phyloP scores from a whole-genome alignment of 2,888 invertebrate species.

The Tromatobia lineatoria region DNA sequence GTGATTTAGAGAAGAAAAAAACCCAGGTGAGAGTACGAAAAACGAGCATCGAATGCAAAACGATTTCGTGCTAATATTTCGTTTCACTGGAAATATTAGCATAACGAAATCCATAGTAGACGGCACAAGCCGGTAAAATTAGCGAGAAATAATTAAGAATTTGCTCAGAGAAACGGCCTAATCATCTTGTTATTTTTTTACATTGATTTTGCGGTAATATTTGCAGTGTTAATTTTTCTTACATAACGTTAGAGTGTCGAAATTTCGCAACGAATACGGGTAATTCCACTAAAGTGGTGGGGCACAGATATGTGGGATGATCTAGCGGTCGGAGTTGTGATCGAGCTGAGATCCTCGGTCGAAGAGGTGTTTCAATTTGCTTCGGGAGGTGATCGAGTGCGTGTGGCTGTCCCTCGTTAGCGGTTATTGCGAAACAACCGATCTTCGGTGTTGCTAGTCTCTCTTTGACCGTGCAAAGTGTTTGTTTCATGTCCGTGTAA shows the following conservation, averaged over 20 bases:
- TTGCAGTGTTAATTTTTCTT: not conserved
- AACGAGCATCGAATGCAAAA: conserved; percentile 4
- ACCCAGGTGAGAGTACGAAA: not conserved
- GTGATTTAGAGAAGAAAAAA: conserved; percentile 21
- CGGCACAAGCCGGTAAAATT: not conserved
- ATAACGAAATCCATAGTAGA: not conserved
- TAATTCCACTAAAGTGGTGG: conserved; percentile 2
- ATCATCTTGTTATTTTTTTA: not conserved
- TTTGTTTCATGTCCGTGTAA: not conserved
- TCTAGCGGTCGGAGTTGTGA: conserved; percentile 18
- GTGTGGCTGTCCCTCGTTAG: not conserved
- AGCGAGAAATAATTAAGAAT: conserved; percentile 1
- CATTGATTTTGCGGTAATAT: not conserved
- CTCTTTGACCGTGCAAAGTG: not conserved
- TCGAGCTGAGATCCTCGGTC: conserved; percentile 18
- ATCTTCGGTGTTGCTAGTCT: not conserved
- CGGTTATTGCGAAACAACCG: conserved; percentile 6
- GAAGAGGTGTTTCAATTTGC: conserved; percentile 49
- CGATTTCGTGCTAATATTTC: not conserved
- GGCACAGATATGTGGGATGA: conserved; percentile 20
- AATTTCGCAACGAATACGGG: conserved; percentile 24
- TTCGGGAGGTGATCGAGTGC: conserved; percentile 49
- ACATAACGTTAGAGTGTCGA: conserved; percentile 7
- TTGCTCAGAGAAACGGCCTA: not conserved
- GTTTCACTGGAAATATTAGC: not conserved